Percentiles rank a stretch among this genome's conserved stretches.
Conservation (phyloP, 1,140 invertebrate species). For the Tenebrio molitor region DNA sequence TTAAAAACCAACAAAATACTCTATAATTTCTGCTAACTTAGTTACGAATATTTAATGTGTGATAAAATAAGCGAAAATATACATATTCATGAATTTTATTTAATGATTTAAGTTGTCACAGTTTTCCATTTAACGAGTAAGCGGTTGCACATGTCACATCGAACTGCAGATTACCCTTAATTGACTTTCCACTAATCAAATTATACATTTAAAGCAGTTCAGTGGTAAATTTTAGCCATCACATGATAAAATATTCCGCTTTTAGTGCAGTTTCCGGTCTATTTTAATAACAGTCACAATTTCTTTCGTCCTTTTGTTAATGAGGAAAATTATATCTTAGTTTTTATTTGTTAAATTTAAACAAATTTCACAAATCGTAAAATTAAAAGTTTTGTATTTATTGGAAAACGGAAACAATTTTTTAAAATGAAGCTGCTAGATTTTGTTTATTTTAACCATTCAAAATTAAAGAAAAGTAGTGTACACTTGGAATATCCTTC, state of each 20-base stretch:
- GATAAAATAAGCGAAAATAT: slow-evolving; percentile 13
- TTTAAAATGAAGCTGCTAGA: no score
- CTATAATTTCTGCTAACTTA: no score
- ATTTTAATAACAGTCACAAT: neutral
- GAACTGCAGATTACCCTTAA: slow-evolving; percentile 42
- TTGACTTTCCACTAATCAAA: slow-evolving; percentile 44
- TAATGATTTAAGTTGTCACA: slow-evolving; percentile 44
- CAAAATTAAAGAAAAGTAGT: no score
- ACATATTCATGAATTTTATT: slow-evolving; percentile 40
- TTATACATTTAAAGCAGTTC: slow-evolving; percentile 41
- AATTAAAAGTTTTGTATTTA: no score
- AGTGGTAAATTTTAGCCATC: slow-evolving; percentile 17
- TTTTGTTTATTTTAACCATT: no score
- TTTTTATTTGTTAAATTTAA: no score
- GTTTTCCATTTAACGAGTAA: slow-evolving; percentile 37
- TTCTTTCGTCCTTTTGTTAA: neutral
- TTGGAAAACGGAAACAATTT: no score
- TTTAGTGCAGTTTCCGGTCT: neutral
- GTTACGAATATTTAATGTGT: no score
- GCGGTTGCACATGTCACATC: slow-evolving; percentile 42
- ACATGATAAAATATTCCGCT: neutral
- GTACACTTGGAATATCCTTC: no score
- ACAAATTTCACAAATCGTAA: no score
- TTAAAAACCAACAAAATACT: no score
- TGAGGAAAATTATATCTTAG: no score